Evolutionary conservation across 2,797 vertebrate species (phyloP).

Genomic region (Phalanger gymnotis): DNA sequence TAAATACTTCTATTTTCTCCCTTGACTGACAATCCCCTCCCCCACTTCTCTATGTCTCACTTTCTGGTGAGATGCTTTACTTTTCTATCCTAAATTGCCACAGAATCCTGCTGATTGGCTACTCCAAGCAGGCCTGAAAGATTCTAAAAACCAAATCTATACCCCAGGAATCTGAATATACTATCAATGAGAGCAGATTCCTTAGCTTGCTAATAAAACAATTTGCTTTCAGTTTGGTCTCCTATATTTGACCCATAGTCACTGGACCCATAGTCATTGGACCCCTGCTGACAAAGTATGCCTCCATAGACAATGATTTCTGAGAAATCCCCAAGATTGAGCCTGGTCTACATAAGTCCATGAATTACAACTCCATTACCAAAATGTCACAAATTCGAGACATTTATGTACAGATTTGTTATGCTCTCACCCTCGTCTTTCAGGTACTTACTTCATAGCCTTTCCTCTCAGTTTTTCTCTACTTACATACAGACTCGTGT

Average conservation of each 20-base stretch:
- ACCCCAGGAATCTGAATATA: background rate
- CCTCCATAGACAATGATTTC: background rate
- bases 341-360: background rate
- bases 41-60: background rate
- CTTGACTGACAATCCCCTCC: background rate
- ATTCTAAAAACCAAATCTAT: background rate
- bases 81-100: background rate
- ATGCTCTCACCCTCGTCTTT: background rate
- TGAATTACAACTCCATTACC: background rate
- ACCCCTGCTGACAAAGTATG: background rate
- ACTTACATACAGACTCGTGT: background rate
- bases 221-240: background rate
- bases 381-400: background rate
- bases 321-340: background rate
- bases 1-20: constrained; percentile 1
- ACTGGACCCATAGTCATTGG: background rate
- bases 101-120: background rate
- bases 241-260: background rate
- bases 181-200: background rate
- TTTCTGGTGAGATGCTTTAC: background rate
- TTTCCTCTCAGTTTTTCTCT: background rate
- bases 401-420: background rate
- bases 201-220: background rate
- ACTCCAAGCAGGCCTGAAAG: background rate
- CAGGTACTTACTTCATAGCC: background rate